phyloP scores from a whole-genome alignment of 2,113 vertebrate species.

The Corapipo altera region DNA sequence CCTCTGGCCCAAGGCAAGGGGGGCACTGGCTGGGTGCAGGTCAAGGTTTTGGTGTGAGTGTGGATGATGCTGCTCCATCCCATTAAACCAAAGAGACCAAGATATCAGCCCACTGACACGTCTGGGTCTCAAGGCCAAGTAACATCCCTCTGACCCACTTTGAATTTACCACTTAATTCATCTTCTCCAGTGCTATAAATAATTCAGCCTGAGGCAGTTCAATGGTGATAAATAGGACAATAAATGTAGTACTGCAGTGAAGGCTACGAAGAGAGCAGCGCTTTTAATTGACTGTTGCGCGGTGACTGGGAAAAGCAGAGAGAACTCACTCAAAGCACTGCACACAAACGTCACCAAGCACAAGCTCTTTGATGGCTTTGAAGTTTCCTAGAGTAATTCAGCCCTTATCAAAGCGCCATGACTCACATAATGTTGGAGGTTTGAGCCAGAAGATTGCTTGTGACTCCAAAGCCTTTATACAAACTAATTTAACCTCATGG shows the following conservation, averaged over 20 bases:
- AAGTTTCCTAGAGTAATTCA: not conserved
- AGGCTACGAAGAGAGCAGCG: not conserved
- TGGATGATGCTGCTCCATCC: not conserved
- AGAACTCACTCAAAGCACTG: not conserved
- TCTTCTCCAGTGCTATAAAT: conserved; percentile 43
- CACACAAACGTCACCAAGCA: not conserved
- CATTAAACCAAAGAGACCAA: not conserved
- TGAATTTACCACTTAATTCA: conserved; percentile 46
- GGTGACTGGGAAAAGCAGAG: not conserved
- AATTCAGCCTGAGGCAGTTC: conserved; percentile 29
- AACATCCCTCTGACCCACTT: conserved; percentile 38
- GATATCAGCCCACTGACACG: not conserved
- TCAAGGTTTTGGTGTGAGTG: not conserved
- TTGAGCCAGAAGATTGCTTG: not conserved
- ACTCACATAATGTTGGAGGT: not conserved
- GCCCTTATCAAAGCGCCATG: not conserved
- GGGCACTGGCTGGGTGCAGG: not conserved
- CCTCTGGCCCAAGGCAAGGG: not conserved
- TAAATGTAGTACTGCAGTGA: not conserved
- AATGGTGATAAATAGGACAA: conserved; percentile 56
- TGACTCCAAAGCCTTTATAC: not conserved
- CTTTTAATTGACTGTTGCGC: not conserved
- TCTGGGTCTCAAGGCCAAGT: not conserved
- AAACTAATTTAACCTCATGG: not conserved
- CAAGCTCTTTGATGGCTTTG: conserved; percentile 25